These are phyloP conservation scores for Seira musarum DNA, from an alignment of 2,888 invertebrate genomes.

Conservation along the genomic window DNA sequence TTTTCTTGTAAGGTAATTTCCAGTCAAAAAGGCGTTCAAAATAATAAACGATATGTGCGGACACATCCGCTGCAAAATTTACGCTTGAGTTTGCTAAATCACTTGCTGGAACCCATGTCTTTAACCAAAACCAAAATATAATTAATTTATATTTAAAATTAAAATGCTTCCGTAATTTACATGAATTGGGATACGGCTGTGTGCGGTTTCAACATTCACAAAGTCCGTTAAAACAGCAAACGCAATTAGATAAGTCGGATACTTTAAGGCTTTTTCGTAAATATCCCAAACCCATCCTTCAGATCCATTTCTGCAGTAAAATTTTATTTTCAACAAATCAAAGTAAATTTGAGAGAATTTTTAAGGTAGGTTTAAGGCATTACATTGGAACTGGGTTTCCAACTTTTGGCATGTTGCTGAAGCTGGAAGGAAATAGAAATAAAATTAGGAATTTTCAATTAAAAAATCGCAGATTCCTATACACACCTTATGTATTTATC, in stretches of 20 bases:
- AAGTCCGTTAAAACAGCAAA: conserved; percentile 21
- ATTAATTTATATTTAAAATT: no score
- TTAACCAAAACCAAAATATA: no score
- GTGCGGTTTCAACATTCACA: no score
- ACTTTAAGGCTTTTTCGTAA: background rate
- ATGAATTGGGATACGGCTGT: no score
- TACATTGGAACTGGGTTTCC: conserved; percentile 39
- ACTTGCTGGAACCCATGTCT: conserved; percentile 36
- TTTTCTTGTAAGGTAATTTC: background rate
- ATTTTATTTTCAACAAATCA: no score
- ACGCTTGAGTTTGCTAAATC: background rate
- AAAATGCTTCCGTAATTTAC: no score
- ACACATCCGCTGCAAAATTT: conserved; percentile 14
- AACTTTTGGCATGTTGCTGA: conserved; percentile 30
- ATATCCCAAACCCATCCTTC: conserved; percentile 60
- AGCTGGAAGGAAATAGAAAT: background rate
- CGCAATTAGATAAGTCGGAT: conserved; percentile 13
- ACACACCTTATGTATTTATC: background rate
- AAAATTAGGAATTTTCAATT: background rate
- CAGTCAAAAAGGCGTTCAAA: conserved; percentile 23
- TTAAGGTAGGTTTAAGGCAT: background rate
- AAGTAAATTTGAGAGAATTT: background rate
- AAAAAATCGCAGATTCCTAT: background rate
- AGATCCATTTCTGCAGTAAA: conserved; percentile 27
- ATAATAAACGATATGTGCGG: background rate